phyloP scores from a whole-genome alignment of 2,113 vertebrate species.

The Embiotoca jacksoni region DNA sequence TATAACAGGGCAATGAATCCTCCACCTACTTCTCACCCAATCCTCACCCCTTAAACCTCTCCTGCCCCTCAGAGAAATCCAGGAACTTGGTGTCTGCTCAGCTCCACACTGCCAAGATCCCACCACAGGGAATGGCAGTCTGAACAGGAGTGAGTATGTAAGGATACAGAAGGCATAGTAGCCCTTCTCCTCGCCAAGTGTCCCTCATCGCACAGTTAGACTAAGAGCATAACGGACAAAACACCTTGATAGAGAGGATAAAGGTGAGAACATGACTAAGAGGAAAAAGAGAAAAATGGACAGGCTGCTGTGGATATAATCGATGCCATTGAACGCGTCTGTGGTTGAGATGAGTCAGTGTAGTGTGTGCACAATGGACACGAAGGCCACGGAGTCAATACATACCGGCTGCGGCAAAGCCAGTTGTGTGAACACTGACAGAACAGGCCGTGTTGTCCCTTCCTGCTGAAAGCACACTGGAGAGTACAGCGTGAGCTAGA shows the following conservation, averaged over 20 bases:
- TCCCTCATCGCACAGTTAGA: constrained; percentile 30
- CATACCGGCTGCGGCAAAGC: constrained; percentile 24
- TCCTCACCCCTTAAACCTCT: neutral
- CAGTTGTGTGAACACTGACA: constrained; percentile 40
- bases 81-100: neutral
- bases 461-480: constrained; percentile 37
- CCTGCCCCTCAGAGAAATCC: constrained; percentile 16
- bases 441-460: constrained; percentile 35
- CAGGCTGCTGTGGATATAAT: constrained; percentile 34
- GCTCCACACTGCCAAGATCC: constrained; percentile 28
- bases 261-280: constrained; percentile 14
- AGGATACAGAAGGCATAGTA: constrained; percentile 6
- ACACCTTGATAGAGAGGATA: constrained; percentile 27
- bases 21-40: neutral
- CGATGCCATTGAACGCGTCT: constrained; percentile 54
- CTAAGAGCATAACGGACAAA: constrained; percentile 24
- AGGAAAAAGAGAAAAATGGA: constrained; percentile 14
- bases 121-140: neutral
- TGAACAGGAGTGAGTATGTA: constrained; percentile 30
- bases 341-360: constrained; percentile 58
- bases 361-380: constrained; percentile 60
- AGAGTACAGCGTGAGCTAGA: constrained; percentile 23
- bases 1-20: constrained; percentile 14
- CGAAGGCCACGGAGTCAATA: constrained; percentile 66
- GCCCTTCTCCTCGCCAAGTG: constrained; percentile 12